Percentiles rank a stretch among this genome's conserved stretches.
phyloP scores from a whole-genome alignment of 2,113 vertebrate genomes.

The Anthoscopus minutus region DNA sequence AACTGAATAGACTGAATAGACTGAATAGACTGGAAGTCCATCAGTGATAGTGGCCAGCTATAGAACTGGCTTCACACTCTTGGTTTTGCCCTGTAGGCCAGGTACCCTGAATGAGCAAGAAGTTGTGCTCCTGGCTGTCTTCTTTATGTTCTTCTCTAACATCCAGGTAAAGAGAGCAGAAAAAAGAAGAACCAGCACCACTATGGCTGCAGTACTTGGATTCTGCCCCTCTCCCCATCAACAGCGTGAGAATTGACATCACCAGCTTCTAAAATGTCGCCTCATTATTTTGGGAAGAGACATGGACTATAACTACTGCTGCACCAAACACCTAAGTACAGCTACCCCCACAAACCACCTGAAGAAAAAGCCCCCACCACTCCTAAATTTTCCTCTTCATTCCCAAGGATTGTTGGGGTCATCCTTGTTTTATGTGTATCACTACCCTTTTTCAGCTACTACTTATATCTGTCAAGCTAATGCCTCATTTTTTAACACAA shows the following conservation, averaged over 20 bases:
- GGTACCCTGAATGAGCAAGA: not conserved
- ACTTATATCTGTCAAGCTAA: not conserved
- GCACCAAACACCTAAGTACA: not conserved
- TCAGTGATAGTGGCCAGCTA: not conserved
- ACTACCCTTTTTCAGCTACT: not conserved
- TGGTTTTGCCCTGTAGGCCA: not conserved
- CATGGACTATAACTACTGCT: not conserved
- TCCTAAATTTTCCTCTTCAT: not conserved
- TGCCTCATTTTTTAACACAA: not conserved
- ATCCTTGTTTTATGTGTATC: not conserved
- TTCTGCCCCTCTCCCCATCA: not conserved
- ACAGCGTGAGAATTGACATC: not conserved
- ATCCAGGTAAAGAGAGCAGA: not conserved
- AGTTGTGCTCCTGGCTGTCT: not conserved
- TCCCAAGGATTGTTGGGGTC: not conserved
- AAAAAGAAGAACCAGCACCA: not conserved
- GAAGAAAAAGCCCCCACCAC: not conserved
- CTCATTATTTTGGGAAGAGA: not conserved
- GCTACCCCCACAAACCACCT: not conserved
- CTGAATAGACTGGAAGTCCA: not conserved
- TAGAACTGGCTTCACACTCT: not conserved
- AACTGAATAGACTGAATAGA: not conserved
- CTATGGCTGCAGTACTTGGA: not conserved
- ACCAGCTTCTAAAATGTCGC: not conserved
- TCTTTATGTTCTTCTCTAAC: not conserved